Conservation (phyloP, 2,113 vertebrate species). For the Cinclus cinclus region DNA sequence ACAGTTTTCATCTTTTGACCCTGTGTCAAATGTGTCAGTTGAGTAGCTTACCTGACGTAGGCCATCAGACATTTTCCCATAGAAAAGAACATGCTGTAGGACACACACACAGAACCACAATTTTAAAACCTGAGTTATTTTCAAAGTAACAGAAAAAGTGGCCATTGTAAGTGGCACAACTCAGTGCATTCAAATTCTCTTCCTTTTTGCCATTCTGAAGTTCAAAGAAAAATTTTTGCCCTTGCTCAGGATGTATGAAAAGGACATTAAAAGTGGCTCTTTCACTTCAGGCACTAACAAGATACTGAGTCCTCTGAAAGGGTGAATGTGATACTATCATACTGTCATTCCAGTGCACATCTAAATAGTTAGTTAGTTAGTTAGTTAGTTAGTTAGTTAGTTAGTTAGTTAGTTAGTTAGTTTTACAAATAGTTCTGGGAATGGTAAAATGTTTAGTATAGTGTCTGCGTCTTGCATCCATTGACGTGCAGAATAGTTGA, state of each 20-base stretch:
- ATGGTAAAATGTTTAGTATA: neutral
- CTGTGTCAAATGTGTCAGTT: slow-evolving; percentile 19
- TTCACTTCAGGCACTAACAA: neutral
- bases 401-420: too few species aligned
- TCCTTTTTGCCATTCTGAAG: neutral
- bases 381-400: too few species aligned
- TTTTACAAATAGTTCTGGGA: neutral
- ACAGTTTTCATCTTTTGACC: slow-evolving; percentile 46
- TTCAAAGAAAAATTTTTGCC: neutral
- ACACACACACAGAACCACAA: neutral
- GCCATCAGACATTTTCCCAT: neutral
- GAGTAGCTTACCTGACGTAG: slow-evolving; percentile 1
- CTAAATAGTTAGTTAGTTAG: neutral
- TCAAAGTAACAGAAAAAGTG: neutral
- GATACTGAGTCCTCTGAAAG: neutral
- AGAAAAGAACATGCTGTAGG: neutral
- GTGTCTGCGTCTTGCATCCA: neutral
- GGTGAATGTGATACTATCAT: neutral
- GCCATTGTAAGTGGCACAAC: neutral
- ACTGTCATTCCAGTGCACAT: neutral
- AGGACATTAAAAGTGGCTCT: neutral
- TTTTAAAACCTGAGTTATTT: neutral
- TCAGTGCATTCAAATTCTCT: neutral
- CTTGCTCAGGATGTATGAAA: neutral
- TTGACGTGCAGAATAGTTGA: neutral